A percentile compares a stretch with the other conserved stretches of the same genome.
Conservation (phyloP, 2,888 invertebrate genomes). For the Pseudococcus longispinus region DNA sequence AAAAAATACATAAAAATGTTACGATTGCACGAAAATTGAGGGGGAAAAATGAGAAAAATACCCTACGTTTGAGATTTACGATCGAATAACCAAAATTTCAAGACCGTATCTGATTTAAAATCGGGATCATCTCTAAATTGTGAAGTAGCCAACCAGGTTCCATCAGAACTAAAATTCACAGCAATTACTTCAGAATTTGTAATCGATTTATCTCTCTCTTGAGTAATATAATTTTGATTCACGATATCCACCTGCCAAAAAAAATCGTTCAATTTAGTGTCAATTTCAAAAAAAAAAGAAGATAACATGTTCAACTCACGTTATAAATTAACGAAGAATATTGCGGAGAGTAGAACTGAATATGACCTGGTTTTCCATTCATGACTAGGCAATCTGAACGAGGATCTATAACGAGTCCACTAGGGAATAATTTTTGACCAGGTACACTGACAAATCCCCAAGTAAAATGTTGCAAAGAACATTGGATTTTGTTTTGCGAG, state of each 20-base stretch:
- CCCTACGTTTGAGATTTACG: constrained; percentile 69
- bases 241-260: constrained; percentile 72
- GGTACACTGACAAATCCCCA: constrained; percentile 66
- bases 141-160: constrained; percentile 77
- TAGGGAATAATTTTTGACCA: constrained; percentile 66
- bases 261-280: constrained; percentile 44
- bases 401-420: constrained; percentile 70
- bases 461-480: constrained; percentile 74
- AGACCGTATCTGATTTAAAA: constrained; percentile 69
- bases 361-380: constrained; percentile 76
- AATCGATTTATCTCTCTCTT: constrained; percentile 69
- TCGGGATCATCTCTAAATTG: constrained; percentile 70
- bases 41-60: background rate
- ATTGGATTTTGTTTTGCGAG: constrained; percentile 64
- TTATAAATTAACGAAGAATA: constrained; percentile 74
- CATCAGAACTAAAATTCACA: constrained; percentile 72
- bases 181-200: constrained; percentile 72
- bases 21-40: background rate
- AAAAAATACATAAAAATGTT: background rate
- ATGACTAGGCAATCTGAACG: constrained; percentile 72
- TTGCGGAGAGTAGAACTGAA: constrained; percentile 76
- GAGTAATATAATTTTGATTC: constrained; percentile 73
- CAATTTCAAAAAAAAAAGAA: background rate
- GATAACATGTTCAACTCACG: constrained; percentile 65
- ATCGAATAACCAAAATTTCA: constrained; percentile 80